phyloP scores from a whole-genome alignment of 1,140 invertebrate genomes.

The Odontomachus brunneus region DNA sequence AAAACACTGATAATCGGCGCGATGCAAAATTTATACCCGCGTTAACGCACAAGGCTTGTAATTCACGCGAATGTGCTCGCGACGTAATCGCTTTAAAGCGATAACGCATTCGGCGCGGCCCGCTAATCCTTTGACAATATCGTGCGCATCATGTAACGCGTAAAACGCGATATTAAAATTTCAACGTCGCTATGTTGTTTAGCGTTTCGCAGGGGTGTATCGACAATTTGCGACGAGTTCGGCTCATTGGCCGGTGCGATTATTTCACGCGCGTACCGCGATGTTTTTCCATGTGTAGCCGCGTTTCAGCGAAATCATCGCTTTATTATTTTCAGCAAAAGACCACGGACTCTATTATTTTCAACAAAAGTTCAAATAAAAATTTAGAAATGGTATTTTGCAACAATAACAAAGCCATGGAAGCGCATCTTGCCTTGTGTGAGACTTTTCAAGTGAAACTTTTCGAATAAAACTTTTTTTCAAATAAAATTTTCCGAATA shows the following conservation, averaged over 20 bases:
- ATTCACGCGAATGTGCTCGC: conserved; percentile 40
- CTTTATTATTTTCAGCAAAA: too few relatives aligned
- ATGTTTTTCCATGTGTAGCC: too few relatives aligned
- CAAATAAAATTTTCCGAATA: too few relatives aligned
- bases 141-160: background rate
- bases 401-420: too few relatives aligned
- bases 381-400: too few relatives aligned
- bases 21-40: conserved; percentile 35
- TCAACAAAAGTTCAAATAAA: too few relatives aligned
- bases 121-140: conserved; percentile 47
- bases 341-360: too few relatives aligned
- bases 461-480: too few relatives aligned
- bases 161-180: conserved; percentile 47
- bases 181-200: conserved; percentile 22
- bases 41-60: conserved; percentile 19
- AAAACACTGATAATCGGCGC: conserved; percentile 44
- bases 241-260: conserved; percentile 11
- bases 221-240: conserved; percentile 12
- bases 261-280: background rate
- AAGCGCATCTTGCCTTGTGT: too few relatives aligned
- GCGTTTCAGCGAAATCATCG: too few relatives aligned
- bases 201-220: background rate
- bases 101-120: conserved; percentile 25
- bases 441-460: too few relatives aligned
- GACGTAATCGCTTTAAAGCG: conserved; percentile 52